These are phyloP conservation scores for Serranus cabrilla DNA, from an alignment of 2,797 vertebrate species.

Conservation along the genomic window DNA sequence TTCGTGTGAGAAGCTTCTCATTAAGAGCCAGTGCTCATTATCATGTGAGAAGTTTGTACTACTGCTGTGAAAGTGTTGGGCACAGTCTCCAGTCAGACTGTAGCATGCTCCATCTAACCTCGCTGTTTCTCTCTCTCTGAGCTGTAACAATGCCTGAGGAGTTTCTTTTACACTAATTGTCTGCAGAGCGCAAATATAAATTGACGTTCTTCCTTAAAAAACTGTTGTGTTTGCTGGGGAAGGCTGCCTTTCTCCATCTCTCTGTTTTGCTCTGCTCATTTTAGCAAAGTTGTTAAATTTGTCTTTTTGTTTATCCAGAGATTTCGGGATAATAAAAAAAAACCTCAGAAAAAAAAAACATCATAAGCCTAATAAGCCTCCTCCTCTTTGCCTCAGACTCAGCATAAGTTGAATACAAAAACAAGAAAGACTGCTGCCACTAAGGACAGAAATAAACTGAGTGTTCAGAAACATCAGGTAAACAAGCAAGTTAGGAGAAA, in stretches of 20 bases:
- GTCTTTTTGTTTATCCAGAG: background rate
- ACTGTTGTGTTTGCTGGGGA: conserved; percentile 21
- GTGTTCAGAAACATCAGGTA: background rate
- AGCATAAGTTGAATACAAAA: background rate
- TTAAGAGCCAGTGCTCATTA: conserved; percentile 36
- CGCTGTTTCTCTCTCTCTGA: conserved; percentile 17
- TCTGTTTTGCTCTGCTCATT: conserved; percentile 22
- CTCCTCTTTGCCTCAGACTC: background rate
- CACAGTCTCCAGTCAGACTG: conserved; percentile 12
- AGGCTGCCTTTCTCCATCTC: background rate
- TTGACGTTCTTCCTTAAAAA: conserved; percentile 16
- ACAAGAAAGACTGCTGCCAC: background rate
- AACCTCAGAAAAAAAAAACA: background rate
- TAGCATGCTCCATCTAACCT: conserved; percentile 13
- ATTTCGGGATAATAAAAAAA: background rate
- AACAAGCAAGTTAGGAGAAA: background rate
- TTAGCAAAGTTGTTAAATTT: conserved; percentile 19
- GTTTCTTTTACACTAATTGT: conserved; percentile 42
- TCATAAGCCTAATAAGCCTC: background rate
- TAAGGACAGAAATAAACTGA: background rate
- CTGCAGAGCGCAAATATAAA: conserved; percentile 20
- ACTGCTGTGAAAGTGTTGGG: background rate
- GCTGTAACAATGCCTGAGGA: conserved; percentile 19
- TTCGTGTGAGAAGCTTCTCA: conserved; percentile 22
- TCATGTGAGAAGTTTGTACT: conserved; percentile 11